Evolutionary conservation across 1,140 invertebrate genomes (phyloP), one percentile per base, ranked within the genome.

Genomic region (Zaprionus camerounensis): DNA sequence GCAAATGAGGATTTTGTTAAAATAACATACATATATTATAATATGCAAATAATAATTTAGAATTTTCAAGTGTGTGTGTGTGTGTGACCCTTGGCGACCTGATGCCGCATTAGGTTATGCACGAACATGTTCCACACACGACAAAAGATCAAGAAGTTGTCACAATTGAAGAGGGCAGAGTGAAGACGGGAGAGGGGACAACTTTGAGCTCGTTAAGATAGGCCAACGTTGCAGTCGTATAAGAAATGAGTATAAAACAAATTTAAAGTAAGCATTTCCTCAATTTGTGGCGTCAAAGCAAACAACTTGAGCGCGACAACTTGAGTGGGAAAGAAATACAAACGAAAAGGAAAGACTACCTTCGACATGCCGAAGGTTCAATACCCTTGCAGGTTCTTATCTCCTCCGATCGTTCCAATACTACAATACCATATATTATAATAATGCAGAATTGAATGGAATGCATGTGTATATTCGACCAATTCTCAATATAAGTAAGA

Each of bases 221-320:
- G 51, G 67, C 28, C 6, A 28, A 26, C 36, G 64, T 38, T 57
- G 55, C 38, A 20, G 44, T 46, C 34, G 28, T 58, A 51, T 26
- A 76, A 61, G 51, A 46, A 56, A 49, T 59, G 49, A 68, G n/a
- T 57, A 67, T 68, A 65, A 83, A 70, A 83, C 63, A 83, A 87
- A 72, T 88, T 79, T 90, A 84, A 88, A 88, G 81, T 84, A 90
- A 90, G 71, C 78, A 81, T 90, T 87, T 87, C 85, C 84, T 87
- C 65, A 87, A 84, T 87, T 80, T 63, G 62, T 73, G 71, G 78
- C 71, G 31, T 34, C 31, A 34, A 34, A 34, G 31, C 31, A 34
- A 34, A 34, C 31, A n/a, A n/a, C n/a, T n/a, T n/a, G 31, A 34
- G 0, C 3, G 82, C 70, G 65, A 80, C 76, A 86, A 77, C 86